Conservation (phyloP, 2,888 invertebrate species). For the Limnephilus rhombicus region DNA sequence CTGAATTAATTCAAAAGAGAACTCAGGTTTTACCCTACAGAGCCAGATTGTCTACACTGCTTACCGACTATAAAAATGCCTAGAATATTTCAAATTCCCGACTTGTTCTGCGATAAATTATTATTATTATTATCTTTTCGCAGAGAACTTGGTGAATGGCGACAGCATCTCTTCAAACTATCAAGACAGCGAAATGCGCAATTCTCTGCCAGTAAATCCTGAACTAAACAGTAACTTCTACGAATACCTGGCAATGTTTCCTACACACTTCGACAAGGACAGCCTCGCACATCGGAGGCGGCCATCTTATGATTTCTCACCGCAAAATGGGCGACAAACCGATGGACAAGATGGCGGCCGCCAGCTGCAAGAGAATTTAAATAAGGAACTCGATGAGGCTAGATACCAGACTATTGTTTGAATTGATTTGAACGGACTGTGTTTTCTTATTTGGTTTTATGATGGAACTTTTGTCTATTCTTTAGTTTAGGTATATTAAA, state of each 20-base stretch:
- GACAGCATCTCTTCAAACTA: background rate
- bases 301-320: slow-evolving; percentile 17
- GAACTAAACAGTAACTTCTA: slow-evolving; percentile 39
- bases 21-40: too few species aligned
- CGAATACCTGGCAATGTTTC: slow-evolving; percentile 43
- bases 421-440: background rate
- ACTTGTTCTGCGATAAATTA: too few species aligned
- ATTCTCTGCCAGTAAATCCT: slow-evolving; percentile 2
- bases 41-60: too few species aligned
- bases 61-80: too few species aligned
- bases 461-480: background rate
- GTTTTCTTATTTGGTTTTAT: background rate
- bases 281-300: slow-evolving; percentile 37
- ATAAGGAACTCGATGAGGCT: slow-evolving; percentile 50
- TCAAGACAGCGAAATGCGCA: slow-evolving; percentile 8
- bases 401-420: slow-evolving; percentile 43
- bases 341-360: slow-evolving; percentile 6
- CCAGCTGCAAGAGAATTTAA: slow-evolving; percentile 35
- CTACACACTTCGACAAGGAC: slow-evolving; percentile 4
- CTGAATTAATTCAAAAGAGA: too few species aligned
- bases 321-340: background rate
- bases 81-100: too few species aligned
- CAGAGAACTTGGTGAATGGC: background rate
- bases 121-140: background rate
- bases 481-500: background rate